Evolutionary conservation across 1,140 invertebrate species (phyloP).

Genomic region (Chironomus tepperi): DNA sequence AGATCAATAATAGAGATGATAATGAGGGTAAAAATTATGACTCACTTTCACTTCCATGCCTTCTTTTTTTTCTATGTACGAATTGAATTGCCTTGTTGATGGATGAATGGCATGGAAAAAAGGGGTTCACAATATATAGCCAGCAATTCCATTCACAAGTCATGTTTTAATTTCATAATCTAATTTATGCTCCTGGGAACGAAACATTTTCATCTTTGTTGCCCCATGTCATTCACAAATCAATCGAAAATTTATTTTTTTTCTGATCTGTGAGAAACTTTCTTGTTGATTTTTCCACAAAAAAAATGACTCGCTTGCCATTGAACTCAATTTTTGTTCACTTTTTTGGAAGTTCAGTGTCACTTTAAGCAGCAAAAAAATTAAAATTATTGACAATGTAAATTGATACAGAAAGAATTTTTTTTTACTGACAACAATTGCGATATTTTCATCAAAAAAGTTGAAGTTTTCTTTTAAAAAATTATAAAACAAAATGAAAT

Average conservation of each 20-base stretch:
- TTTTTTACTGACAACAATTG: neutral
- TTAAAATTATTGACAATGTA: neutral
- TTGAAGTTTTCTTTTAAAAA: no score
- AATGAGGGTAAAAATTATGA: constrained; percentile 23
- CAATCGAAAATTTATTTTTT: neutral
- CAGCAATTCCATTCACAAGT: neutral
- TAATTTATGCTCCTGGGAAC: constrained; percentile 23
- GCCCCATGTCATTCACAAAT: constrained; percentile 17
- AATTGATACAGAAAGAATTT: neutral
- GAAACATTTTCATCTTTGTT: neutral
- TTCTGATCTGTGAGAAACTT: neutral
- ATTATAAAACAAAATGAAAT: no score
- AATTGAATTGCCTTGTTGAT: neutral
- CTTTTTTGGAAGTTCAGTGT: neutral
- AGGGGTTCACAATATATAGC: neutral
- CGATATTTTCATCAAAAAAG: neutral
- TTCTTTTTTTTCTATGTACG: neutral
- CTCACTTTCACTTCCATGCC: constrained; percentile 2
- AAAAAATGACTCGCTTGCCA: neutral
- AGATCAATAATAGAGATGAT: neutral
- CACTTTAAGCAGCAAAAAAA: neutral
- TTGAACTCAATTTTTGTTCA: neutral
- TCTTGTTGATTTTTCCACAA: neutral
- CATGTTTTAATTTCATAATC: constrained; percentile 13
- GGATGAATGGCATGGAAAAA: neutral